These are phyloP conservation scores for Psittacula echo DNA, from an alignment of 2,797 vertebrate species.

Conservation along the genomic window DNA sequence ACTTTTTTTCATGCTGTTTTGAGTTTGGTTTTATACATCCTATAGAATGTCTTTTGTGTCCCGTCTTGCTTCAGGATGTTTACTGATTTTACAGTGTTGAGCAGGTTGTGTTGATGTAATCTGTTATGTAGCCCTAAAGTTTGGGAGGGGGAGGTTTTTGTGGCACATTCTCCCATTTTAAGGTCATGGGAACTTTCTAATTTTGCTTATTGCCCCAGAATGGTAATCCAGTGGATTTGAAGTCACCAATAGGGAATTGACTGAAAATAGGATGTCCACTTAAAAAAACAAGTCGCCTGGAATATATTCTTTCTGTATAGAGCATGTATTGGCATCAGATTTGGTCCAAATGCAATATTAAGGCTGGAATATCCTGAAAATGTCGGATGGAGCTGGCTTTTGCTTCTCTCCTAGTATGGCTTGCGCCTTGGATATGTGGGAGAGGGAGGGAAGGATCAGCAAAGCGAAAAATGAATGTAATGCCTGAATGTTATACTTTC, in stretches of 20 bases:
- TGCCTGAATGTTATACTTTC: not conserved
- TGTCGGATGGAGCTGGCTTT: not conserved
- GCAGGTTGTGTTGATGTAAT: not conserved
- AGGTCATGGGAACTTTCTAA: not conserved
- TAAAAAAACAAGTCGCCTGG: not conserved
- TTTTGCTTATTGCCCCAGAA: not conserved
- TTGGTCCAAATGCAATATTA: not conserved
- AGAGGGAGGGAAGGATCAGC: not conserved
- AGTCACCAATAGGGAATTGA: not conserved
- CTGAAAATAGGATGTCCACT: not conserved
- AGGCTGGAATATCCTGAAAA: not conserved
- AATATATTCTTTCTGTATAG: not conserved
- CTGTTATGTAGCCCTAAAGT: not conserved
- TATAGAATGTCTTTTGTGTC: not conserved
- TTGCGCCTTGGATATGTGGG: not conserved
- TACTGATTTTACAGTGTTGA: not conserved
- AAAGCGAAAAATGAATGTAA: not conserved
- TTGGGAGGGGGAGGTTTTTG: not conserved
- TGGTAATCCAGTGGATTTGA: not conserved
- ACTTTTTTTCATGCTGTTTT: slow-evolving; percentile 63
- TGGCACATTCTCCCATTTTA: not conserved
- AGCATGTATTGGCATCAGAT: accelerated
- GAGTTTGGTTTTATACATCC: slow-evolving; percentile 30
- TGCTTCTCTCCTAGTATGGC: not conserved
- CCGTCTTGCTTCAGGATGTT: not conserved